Conservation (phyloP, 1,140 invertebrate genomes). For the Asobara japonica region DNA sequence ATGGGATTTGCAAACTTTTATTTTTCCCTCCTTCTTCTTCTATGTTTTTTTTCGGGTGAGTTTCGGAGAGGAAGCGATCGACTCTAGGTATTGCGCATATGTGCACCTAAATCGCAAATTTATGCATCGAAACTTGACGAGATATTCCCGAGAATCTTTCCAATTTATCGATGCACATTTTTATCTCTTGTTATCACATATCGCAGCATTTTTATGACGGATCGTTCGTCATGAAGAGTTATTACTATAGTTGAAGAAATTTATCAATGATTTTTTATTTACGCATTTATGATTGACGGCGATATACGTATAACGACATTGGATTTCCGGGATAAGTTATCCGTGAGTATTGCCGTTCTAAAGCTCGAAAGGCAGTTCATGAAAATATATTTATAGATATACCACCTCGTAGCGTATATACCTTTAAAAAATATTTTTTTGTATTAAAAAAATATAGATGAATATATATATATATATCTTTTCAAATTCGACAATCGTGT, state of each 20-base stretch:
- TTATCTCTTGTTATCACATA: constrained; percentile 8
- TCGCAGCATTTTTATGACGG: background rate
- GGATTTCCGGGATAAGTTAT: too few species aligned
- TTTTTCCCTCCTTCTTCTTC: background rate
- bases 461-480: too few species aligned
- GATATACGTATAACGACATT: background rate
- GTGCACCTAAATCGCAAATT: constrained; percentile 23
- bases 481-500: too few species aligned
- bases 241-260: background rate
- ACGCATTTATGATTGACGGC: background rate
- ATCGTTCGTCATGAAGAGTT: constrained; percentile 10
- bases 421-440: too few species aligned
- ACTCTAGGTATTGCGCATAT: background rate
- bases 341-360: too few species aligned
- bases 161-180: background rate
- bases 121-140: constrained; percentile 38
- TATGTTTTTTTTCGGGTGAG: background rate
- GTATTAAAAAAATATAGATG: too few species aligned
- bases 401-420: too few species aligned
- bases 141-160: constrained; percentile 12
- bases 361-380: too few species aligned
- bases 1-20: background rate
- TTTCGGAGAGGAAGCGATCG: background rate
- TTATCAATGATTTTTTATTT: constrained; percentile 1
- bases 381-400: too few species aligned